A percentile compares a stretch with the other conserved stretches of the same genome.
Conservation (phyloP, 1,140 invertebrate genomes). For the Thaumatotibia leucotreta region DNA sequence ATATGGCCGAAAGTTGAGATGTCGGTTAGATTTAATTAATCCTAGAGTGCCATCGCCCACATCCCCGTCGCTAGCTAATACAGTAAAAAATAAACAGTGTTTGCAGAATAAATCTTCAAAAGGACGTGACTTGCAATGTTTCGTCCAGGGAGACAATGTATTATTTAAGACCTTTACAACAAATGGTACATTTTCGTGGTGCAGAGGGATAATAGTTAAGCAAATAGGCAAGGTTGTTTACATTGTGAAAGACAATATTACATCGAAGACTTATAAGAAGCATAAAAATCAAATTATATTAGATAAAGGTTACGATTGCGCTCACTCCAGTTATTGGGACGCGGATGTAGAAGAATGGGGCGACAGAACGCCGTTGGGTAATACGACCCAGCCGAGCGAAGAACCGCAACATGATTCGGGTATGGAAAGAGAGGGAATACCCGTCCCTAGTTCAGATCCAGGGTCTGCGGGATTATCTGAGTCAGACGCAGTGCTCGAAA, state of each 20-base stretch:
- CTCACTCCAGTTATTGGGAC: too few relatives aligned
- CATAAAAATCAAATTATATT: too few relatives aligned
- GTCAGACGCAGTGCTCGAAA: too few relatives aligned
- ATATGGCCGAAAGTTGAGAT: slow-evolving; percentile 1
- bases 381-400: too few relatives aligned
- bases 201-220: neutral
- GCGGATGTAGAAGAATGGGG: too few relatives aligned
- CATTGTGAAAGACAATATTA: neutral
- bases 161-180: neutral
- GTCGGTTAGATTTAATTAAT: neutral
- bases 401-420: too few relatives aligned
- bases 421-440: too few relatives aligned
- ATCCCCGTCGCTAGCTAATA: neutral
- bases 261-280: too few relatives aligned
- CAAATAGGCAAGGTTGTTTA: neutral
- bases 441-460: too few relatives aligned
- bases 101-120: neutral
- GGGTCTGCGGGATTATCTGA: too few relatives aligned
- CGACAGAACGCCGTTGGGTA: too few relatives aligned
- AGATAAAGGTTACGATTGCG: too few relatives aligned
- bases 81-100: neutral
- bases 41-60: neutral
- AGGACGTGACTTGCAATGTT: neutral
- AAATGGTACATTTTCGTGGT: neutral
- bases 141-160: neutral